phyloP scores from a whole-genome alignment of 2,888 invertebrate genomes.

The Hypercompe scribonia region DNA sequence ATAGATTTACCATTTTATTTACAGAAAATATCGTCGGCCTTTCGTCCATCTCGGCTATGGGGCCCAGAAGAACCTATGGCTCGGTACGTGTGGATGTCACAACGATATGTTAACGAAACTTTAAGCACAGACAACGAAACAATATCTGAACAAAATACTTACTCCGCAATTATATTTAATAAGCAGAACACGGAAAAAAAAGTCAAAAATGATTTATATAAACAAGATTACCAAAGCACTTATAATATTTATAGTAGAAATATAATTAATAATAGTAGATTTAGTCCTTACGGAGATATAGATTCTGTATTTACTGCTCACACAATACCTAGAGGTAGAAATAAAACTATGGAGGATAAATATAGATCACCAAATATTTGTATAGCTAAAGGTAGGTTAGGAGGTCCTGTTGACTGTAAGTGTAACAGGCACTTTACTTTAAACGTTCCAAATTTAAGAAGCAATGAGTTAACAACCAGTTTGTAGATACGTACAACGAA shows the following conservation, averaged over 20 bases:
- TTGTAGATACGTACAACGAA: slow-evolving; percentile 61
- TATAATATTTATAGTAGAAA: slow-evolving; percentile 64
- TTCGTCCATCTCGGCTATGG: slow-evolving; percentile 80
- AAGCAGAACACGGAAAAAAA: slow-evolving; percentile 64
- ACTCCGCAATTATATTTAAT: slow-evolving; percentile 66
- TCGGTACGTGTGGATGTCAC: slow-evolving; percentile 83
- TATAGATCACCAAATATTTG: slow-evolving; percentile 80
- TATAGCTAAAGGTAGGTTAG: slow-evolving; percentile 74
- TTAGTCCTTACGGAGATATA: slow-evolving; percentile 53
- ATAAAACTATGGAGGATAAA: slow-evolving; percentile 66
- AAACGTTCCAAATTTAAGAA: slow-evolving; percentile 76
- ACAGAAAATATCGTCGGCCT: slow-evolving; percentile 80
- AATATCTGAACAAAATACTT: slow-evolving; percentile 68
- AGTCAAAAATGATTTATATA: slow-evolving; percentile 66
- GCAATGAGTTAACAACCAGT: slow-evolving; percentile 76
- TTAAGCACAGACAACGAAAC: slow-evolving; percentile 67
- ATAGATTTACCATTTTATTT: slow-evolving; percentile 29
- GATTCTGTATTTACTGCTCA: slow-evolving; percentile 64
- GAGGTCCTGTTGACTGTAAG: slow-evolving; percentile 74
- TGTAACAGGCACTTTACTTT: slow-evolving; percentile 82
- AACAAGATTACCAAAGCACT: slow-evolving; percentile 64
- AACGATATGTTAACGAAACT: slow-evolving; percentile 71
- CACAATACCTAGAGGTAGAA: slow-evolving; percentile 66
- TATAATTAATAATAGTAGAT: slow-evolving; percentile 54
- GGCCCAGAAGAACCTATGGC: slow-evolving; percentile 82